Evolutionary conservation across 2,888 invertebrate genomes (phyloP), one percentile per base, ranked within the genome.

Genomic region (Conchocele bisecta): DNA sequence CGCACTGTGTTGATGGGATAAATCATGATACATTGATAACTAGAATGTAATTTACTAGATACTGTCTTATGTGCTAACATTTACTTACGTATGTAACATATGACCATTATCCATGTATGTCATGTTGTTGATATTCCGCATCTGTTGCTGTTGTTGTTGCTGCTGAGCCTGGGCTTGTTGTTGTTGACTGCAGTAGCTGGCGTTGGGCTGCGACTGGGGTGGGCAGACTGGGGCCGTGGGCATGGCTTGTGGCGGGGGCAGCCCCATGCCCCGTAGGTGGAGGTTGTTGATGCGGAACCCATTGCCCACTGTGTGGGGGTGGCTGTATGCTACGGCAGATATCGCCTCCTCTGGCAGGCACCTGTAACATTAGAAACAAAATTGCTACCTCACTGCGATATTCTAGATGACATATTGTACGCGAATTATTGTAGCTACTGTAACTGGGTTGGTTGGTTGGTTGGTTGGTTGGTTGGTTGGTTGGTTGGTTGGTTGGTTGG

Each of bases 311-410:
- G 64, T 41, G 44, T 67, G 59, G 20, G 75, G 68, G 41, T 65
- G 70, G 51, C 65, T 76, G 67, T 77, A 84, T 1, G 83, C 82
- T 60, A 82, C 81, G 28, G 82, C 83, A 24, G 81, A 73, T 20
- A 83, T 82, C 17, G 79, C 74, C 42, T 85, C 86, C 46, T 86
- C 86, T 39, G 83, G 82, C 46, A 86, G 61, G 67, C 83, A 81
- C 58, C 84, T 86, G 75, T 24, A 82, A 77, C n/a, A n/a, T n/a
- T n/a, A n/a, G n/a, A n/a, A n/a, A n/a, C n/a, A n/a, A n/a, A n/a
- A n/a, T n/a, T n/a, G n/a, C n/a, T n/a, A n/a, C n/a, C n/a, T n/a
- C n/a, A n/a, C n/a, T n/a, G n/a, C n/a, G n/a, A n/a, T n/a, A n/a
- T n/a, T n/a, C n/a, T n/a, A n/a, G n/a, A n/a, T n/a, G n/a, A n/a